Percentiles rank a stretch among this genome's conserved stretches.
phyloP scores from a whole-genome alignment of 2,888 invertebrate species.

The Cantharis rustica region DNA sequence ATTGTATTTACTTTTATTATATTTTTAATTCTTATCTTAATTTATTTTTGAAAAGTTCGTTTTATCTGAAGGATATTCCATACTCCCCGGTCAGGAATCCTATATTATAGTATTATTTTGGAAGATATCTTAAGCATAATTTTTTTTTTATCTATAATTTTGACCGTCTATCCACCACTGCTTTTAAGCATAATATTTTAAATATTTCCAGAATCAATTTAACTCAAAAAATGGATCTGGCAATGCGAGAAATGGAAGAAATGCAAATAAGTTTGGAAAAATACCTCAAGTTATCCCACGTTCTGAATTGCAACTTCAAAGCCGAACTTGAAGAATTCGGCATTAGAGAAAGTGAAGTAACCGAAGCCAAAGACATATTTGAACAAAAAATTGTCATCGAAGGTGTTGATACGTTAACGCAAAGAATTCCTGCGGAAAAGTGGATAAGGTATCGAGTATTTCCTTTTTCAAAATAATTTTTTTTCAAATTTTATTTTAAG shows the following conservation, averaged over 20 bases:
- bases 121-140: too few species aligned
- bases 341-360: slow-evolving; percentile 58
- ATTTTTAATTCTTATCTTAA: too few species aligned
- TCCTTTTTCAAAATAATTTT: background rate
- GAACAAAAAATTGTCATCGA: slow-evolving; percentile 59
- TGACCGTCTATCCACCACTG: too few species aligned
- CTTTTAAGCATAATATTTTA: too few species aligned
- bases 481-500: slow-evolving; percentile 45
- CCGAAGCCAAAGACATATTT: slow-evolving; percentile 58
- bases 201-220: slow-evolving; percentile 56
- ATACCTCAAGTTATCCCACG: slow-evolving; percentile 50
- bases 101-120: too few species aligned
- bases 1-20: too few species aligned
- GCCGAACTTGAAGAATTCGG: slow-evolving; percentile 64
- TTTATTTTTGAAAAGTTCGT: too few species aligned
- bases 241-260: slow-evolving; percentile 59
- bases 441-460: slow-evolving; percentile 49
- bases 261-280: slow-evolving; percentile 50
- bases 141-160: too few species aligned
- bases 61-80: too few species aligned
- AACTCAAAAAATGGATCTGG: slow-evolving; percentile 60
- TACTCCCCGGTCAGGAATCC: too few species aligned
- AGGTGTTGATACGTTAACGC: slow-evolving; percentile 64
- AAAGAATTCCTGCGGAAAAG: slow-evolving; percentile 67
- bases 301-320: slow-evolving; percentile 54